These are phyloP conservation scores for Boloria euphrosyne DNA, from an alignment of 2,888 invertebrate species.

Conservation along the genomic window DNA sequence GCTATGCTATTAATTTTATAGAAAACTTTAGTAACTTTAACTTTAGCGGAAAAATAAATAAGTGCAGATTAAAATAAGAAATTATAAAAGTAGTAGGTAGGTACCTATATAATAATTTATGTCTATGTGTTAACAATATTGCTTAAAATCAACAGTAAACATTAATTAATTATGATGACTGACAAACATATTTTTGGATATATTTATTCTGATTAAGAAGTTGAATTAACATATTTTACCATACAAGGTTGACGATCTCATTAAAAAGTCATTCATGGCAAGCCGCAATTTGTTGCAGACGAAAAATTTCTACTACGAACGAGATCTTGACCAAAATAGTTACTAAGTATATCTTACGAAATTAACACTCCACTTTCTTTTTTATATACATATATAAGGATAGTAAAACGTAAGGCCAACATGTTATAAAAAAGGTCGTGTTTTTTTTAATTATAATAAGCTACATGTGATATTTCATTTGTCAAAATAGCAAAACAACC, in stretches of 20 bases:
- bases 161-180: neutral
- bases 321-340: slow-evolving; percentile 32
- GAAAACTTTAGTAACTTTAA: no score
- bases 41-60: no score
- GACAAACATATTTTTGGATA: neutral
- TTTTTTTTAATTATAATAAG: slow-evolving; percentile 2
- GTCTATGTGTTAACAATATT: no score
- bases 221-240: slow-evolving; percentile 4
- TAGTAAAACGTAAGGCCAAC: slow-evolving; percentile 23
- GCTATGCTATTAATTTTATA: neutral
- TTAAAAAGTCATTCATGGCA: slow-evolving; percentile 32
- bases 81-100: no score
- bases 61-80: no score
- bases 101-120: no score
- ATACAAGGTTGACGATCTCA: slow-evolving; percentile 33
- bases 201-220: neutral
- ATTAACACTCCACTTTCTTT: slow-evolving; percentile 46
- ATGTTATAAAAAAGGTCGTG: neutral
- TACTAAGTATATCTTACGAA: slow-evolving; percentile 36
- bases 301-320: slow-evolving; percentile 23
- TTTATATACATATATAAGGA: slow-evolving; percentile 27
- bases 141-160: no score
- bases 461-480: slow-evolving; percentile 1
- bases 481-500: neutral
- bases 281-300: slow-evolving; percentile 29